phyloP scores from a whole-genome alignment of 1,140 invertebrate species.

The Copidosoma floridanum region DNA sequence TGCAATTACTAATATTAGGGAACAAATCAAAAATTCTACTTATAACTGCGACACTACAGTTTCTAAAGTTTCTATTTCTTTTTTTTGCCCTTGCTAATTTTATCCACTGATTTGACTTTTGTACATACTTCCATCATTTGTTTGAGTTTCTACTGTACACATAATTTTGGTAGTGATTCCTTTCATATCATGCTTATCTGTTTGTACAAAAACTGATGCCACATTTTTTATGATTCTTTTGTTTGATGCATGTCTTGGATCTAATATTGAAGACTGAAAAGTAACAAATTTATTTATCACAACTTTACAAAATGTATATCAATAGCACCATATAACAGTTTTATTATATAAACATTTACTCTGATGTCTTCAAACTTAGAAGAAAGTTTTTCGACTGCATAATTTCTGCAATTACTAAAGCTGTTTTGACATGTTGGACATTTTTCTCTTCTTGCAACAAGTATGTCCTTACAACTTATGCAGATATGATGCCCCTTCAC shows the following conservation, averaged over 20 bases:
- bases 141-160: too few relatives aligned
- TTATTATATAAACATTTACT: not conserved
- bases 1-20: too few relatives aligned
- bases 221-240: not conserved
- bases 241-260: slow-evolving; percentile 1
- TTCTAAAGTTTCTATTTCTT: too few relatives aligned
- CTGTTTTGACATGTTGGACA: not conserved
- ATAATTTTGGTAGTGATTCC: too few relatives aligned
- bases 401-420: not conserved
- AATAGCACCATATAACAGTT: not conserved
- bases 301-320: not conserved
- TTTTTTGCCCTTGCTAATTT: too few relatives aligned
- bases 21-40: too few relatives aligned
- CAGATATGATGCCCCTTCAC: not conserved
- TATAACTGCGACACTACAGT: too few relatives aligned
- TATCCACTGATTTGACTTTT: too few relatives aligned
- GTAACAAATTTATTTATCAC: not conserved
- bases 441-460: not conserved
- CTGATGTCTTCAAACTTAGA: slow-evolving; percentile 1
- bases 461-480: not conserved
- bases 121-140: too few relatives aligned
- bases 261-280: slow-evolving; percentile 1
- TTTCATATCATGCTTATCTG: too few relatives aligned
- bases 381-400: not conserved
- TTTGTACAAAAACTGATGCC: not conserved